These are phyloP conservation scores for Oncopeltus fasciatus DNA, from an alignment of 1,140 invertebrate genomes.

Conservation along the genomic window DNA sequence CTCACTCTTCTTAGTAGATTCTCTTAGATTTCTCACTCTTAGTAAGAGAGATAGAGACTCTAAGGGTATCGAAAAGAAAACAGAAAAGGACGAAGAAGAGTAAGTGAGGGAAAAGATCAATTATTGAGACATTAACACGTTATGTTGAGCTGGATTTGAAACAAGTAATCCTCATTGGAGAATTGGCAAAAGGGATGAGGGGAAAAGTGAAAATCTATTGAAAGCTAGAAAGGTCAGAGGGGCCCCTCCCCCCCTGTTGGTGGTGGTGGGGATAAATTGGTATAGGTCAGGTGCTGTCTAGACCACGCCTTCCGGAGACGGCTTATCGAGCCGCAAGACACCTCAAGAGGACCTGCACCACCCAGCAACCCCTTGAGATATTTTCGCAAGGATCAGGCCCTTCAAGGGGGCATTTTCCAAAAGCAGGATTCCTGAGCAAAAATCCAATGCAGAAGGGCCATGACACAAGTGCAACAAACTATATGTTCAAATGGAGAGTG, in stretches of 20 bases:
- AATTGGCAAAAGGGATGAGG: neutral
- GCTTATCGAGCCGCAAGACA: neutral
- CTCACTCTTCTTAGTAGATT: too few species aligned
- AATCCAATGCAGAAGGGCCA: neutral
- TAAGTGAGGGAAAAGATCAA: too few species aligned
- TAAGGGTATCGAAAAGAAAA: neutral
- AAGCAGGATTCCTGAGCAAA: neutral
- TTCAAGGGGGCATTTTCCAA: neutral
- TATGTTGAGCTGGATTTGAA: too few species aligned
- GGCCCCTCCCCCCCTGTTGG: neutral
- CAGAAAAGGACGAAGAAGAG: too few species aligned
- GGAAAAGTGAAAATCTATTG: neutral
- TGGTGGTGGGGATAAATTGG: neutral
- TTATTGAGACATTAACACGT: too few species aligned
- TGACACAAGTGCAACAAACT: neutral
- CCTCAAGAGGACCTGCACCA: neutral
- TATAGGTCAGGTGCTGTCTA: neutral
- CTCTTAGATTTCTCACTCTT: too few species aligned
- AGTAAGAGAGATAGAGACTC: neutral
- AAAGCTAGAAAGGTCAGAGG: neutral
- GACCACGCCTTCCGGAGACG: neutral
- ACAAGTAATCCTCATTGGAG: too few species aligned
- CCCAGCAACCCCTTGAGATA: too few species aligned
- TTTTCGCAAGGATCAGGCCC: too few species aligned
- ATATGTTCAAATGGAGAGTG: neutral